phyloP scores from a whole-genome alignment of 2,888 invertebrate genomes.

The Galerucella nymphaeae region DNA sequence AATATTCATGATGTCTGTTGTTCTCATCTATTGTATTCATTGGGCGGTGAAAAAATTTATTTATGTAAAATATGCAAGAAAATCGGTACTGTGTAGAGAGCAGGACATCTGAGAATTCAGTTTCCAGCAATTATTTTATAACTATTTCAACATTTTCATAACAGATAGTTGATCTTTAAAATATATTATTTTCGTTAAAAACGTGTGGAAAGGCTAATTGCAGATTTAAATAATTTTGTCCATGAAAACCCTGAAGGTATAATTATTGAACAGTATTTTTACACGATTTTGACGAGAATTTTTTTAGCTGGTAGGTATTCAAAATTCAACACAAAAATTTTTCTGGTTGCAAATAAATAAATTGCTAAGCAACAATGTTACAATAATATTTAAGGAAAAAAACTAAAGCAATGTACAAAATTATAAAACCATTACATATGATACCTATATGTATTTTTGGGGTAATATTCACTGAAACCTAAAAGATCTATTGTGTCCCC shows the following conservation, averaged over 20 bases:
- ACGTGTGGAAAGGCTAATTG: background rate
- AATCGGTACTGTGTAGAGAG: background rate
- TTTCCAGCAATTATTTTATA: background rate
- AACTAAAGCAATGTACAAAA: too few relatives aligned
- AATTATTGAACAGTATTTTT: too few relatives aligned
- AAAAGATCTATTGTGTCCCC: too few relatives aligned
- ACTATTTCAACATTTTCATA: background rate
- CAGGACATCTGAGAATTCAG: slow-evolving; percentile 15
- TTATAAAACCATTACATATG: too few relatives aligned
- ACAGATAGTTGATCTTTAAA: background rate
- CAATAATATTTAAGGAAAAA: too few relatives aligned
- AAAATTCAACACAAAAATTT: too few relatives aligned
- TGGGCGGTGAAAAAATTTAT: slow-evolving; percentile 20
- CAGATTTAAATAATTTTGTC: background rate
- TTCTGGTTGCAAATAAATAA: too few relatives aligned
- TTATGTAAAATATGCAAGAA: slow-evolving; percentile 20
- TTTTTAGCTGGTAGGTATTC: too few relatives aligned
- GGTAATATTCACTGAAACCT: too few relatives aligned
- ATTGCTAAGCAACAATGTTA: too few relatives aligned
- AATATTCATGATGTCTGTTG: slow-evolving; percentile 27
- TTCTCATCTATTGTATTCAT: slow-evolving; percentile 29
- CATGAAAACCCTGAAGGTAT: background rate
- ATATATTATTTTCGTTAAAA: background rate
- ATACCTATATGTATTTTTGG: too few relatives aligned
- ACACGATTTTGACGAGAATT: too few relatives aligned